Evolutionary conservation across 2,888 invertebrate genomes (phyloP).

Genomic region (Eumacrocentrus americanus): DNA sequence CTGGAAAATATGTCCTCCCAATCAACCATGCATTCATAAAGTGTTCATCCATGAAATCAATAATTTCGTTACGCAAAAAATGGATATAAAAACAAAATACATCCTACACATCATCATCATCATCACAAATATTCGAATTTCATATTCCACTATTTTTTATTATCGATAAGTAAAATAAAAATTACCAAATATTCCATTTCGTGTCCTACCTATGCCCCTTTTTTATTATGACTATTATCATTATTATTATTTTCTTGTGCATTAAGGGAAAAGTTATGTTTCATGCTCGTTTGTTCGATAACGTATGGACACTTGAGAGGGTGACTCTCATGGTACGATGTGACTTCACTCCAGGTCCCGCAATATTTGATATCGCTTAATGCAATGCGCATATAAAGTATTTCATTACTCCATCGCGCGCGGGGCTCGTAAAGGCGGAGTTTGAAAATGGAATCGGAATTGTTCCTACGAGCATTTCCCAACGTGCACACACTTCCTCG

Average conservation of each 20-base stretch:
- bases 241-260: background rate
- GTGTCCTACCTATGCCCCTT: too few relatives aligned
- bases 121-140: too few relatives aligned
- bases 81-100: too few relatives aligned
- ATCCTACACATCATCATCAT: too few relatives aligned
- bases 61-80: too few relatives aligned
- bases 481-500: background rate
- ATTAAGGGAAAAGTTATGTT: too few relatives aligned
- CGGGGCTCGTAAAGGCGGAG: background rate
- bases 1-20: too few relatives aligned
- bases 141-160: too few relatives aligned
- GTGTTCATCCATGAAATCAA: too few relatives aligned
- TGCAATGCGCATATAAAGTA: conserved; percentile 42
- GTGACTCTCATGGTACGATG: conserved; percentile 30
- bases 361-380: conserved; percentile 32
- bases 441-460: conserved; percentile 26
- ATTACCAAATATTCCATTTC: too few relatives aligned
- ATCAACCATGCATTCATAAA: too few relatives aligned
- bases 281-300: conserved; percentile 6
- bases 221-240: background rate
- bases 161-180: too few relatives aligned
- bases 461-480: conserved; percentile 16
- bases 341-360: conserved; percentile 24
- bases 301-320: conserved; percentile 29
- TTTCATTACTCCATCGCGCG: conserved; percentile 34